These are phyloP conservation scores for Leptarthrus brevirostris DNA, from an alignment of 2,888 invertebrate genomes.

Conservation along the genomic window DNA sequence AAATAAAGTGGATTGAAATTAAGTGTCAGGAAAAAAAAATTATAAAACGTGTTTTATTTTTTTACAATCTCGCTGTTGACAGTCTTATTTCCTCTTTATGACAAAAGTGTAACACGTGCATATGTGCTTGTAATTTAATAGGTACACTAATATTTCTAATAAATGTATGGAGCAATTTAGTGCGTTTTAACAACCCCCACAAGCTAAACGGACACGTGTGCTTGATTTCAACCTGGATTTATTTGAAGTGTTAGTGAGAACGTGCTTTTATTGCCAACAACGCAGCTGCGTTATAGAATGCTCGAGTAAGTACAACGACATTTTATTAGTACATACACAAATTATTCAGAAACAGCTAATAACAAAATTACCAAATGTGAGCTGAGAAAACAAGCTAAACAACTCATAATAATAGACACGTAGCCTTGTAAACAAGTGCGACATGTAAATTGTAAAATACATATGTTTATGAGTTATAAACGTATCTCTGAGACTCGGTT, in stretches of 20 bases:
- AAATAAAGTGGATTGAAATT: too few relatives aligned
- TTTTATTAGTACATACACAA: neutral
- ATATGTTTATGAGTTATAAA: slow-evolving; percentile 33
- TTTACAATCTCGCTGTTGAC: too few relatives aligned
- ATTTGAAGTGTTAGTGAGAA: neutral
- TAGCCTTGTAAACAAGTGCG: too few relatives aligned
- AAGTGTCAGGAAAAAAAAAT: too few relatives aligned
- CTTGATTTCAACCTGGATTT: neutral
- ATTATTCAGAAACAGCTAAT: neutral
- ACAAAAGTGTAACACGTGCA: too few relatives aligned
- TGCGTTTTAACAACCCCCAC: neutral
- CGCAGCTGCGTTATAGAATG: slow-evolving; percentile 40
- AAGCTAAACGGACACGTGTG: slow-evolving; percentile 26
- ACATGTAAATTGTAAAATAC: slow-evolving; percentile 17
- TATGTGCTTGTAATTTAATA: neutral
- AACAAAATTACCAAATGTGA: slow-evolving; percentile 10
- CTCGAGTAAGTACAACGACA: slow-evolving; percentile 31
- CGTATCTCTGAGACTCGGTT: neutral
- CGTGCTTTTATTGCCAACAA: neutral
- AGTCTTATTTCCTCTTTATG: too few relatives aligned
- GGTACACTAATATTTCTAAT: too few relatives aligned
- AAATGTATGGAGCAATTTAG: too few relatives aligned
- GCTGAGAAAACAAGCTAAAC: slow-evolving; percentile 13
- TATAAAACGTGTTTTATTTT: too few relatives aligned
- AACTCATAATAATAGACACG: neutral